phyloP scores from a whole-genome alignment of 2,113 vertebrate species.

The Phrynosoma platyrhinos region DNA sequence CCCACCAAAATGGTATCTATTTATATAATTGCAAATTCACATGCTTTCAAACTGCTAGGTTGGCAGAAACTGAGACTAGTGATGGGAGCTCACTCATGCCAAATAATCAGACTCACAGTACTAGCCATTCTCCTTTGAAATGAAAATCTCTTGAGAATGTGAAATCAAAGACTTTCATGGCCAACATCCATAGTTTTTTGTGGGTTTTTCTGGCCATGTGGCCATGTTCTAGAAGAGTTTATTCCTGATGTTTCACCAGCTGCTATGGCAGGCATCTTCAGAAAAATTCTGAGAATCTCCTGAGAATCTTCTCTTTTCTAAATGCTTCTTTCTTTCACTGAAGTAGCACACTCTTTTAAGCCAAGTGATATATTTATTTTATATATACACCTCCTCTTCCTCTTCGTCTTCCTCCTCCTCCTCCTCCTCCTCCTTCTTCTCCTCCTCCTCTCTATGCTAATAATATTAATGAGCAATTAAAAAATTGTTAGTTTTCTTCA shows the following conservation, averaged over 20 bases:
- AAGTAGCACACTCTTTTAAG: not conserved
- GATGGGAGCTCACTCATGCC: no score
- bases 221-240: no score
- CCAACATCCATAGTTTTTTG: no score
- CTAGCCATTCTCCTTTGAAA: no score
- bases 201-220: no score
- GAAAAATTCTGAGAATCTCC: not conserved
- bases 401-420: not conserved
- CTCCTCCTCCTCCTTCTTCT: not conserved
- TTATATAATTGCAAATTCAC: no score
- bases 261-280: no score
- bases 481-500: fast-evolving
- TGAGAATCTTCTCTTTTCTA: not conserved
- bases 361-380: not conserved
- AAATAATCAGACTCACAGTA: not conserved
- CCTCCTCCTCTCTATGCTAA: not conserved
- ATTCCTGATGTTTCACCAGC: no score
- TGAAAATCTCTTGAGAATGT: not conserved
- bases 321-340: not conserved
- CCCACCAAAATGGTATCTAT: no score
- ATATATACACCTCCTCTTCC: not conserved
- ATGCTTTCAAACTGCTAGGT: no score
- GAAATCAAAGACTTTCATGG: no score
- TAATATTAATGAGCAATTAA: not conserved
- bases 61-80: no score